Evolutionary conservation across 2,888 invertebrate genomes (phyloP).

Genomic region (Campoplex capitator): DNA sequence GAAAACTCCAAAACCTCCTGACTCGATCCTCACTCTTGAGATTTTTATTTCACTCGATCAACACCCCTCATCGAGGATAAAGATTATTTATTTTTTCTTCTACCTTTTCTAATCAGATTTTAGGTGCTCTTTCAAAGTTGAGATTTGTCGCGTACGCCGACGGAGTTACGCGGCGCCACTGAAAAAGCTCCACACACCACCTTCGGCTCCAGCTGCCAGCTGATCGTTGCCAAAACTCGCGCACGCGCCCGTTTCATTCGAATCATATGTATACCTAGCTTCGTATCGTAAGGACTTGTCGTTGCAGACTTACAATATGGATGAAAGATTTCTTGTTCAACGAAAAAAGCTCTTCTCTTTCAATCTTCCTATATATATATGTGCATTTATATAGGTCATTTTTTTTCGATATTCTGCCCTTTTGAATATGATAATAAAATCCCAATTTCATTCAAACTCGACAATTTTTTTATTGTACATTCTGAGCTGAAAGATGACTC

Average conservation of each 20-base stretch:
- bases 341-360: neutral
- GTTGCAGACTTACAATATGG: neutral
- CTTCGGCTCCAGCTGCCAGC: constrained; percentile 77
- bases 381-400: neutral
- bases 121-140: constrained; percentile 25
- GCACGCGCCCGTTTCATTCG: constrained; percentile 77
- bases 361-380: neutral
- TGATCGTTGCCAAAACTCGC: constrained; percentile 82
- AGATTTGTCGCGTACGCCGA: constrained; percentile 67
- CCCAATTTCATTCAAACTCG: neutral
- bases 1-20: neutral
- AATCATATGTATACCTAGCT: neutral
- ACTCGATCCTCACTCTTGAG: neutral
- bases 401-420: neutral
- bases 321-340: neutral
- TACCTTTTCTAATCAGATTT: neutral
- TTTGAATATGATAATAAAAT: constrained; percentile 8
- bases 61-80: neutral
- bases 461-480: neutral
- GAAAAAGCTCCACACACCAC: constrained; percentile 70
- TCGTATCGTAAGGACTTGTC: constrained; percentile 13
- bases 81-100: neutral
- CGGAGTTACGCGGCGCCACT: constrained; percentile 74
- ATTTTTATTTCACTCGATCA: neutral
- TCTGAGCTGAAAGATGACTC: neutral